A percentile compares a stretch with the other conserved stretches of the same genome.
Evolutionary conservation across 2,113 vertebrate genomes (phyloP).

Genomic region (Suricata suricatta): DNA sequence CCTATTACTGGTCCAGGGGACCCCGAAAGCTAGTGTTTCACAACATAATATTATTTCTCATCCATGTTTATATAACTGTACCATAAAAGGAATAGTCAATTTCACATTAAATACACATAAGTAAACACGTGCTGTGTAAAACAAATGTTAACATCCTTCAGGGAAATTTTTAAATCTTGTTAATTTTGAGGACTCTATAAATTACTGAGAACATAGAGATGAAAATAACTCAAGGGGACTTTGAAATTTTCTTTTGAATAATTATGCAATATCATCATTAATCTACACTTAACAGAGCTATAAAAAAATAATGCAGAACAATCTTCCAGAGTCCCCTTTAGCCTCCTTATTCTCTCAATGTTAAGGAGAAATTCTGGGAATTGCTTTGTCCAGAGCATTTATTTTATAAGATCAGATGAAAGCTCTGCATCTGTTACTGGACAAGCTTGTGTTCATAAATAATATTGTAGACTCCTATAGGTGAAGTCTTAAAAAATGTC

Average conservation of each 20-base stretch:
- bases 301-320: slow-evolving; percentile 65
- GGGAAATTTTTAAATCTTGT: neutral
- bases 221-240: neutral
- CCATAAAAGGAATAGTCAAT: neutral
- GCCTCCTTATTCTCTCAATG: slow-evolving; percentile 6
- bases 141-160: neutral
- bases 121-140: neutral
- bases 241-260: neutral
- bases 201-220: slow-evolving; percentile 34
- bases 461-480: slow-evolving; percentile 28
- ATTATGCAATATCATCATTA: neutral
- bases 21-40: neutral
- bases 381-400: slow-evolving; percentile 59
- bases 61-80: neutral
- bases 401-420: slow-evolving; percentile 55
- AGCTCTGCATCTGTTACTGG: slow-evolving; percentile 57
- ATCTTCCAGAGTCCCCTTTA: slow-evolving; percentile 28
- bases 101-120: slow-evolving; percentile 2
- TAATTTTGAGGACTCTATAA: slow-evolving; percentile 5
- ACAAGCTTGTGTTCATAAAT: slow-evolving; percentile 63
- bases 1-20: neutral
- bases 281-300: slow-evolving; percentile 30
- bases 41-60: slow-evolving; percentile 10
- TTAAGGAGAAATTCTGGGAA: slow-evolving; percentile 77
- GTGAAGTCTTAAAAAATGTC: slow-evolving; percentile 67